Evolutionary conservation across 2,113 vertebrate genomes (phyloP).

Genomic region (Gila orcuttii): DNA sequence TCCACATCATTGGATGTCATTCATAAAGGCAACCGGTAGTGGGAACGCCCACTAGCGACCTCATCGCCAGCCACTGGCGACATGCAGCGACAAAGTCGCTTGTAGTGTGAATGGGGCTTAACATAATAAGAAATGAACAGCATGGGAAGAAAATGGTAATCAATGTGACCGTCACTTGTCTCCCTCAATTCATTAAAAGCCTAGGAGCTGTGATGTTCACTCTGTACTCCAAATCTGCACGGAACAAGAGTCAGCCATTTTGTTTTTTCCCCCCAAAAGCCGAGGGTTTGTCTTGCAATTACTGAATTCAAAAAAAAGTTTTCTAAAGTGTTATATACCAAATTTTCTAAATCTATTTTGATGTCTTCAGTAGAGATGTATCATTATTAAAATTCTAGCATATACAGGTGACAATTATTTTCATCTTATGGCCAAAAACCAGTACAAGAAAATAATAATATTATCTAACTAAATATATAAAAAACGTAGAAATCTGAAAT

Average conservation of each 20-base stretch:
- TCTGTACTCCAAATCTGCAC: not conserved
- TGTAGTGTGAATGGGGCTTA: too few species aligned
- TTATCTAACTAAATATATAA: not conserved
- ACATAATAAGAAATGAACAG: slow-evolving; percentile 51
- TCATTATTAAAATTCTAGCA: not conserved
- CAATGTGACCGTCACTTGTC: slow-evolving; percentile 44
- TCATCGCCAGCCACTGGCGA: too few species aligned
- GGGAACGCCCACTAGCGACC: too few species aligned
- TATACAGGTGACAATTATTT: not conserved
- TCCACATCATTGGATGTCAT: too few species aligned
- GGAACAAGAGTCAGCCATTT: not conserved
- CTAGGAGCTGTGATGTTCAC: slow-evolving; percentile 23
- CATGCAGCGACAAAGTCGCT: too few species aligned
- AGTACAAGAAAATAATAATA: not conserved
- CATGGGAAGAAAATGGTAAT: slow-evolving; percentile 48
- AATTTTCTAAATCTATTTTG: not conserved
- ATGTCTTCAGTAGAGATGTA: not conserved
- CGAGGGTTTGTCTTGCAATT: not conserved
- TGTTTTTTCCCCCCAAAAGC: not conserved
- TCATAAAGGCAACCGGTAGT: too few species aligned
- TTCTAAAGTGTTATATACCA: not conserved
- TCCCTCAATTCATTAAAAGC: slow-evolving; percentile 44
- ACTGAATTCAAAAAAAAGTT: not conserved
- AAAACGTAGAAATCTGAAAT: not conserved
- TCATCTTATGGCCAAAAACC: not conserved